phyloP scores from a whole-genome alignment of 2,113 vertebrate species.

The Tragelaphus buxtoni region DNA sequence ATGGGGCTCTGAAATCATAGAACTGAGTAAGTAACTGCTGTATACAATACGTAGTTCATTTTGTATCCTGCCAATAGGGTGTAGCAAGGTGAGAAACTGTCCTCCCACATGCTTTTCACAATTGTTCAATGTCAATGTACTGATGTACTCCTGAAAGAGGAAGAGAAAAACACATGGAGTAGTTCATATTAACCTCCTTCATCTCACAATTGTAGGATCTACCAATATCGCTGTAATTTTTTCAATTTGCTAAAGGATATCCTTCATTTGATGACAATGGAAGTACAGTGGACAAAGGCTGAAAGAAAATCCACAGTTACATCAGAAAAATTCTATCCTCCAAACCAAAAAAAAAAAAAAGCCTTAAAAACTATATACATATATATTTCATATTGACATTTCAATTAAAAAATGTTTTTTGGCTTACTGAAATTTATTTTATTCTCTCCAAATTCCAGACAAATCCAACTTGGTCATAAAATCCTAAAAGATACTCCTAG shows the following conservation, averaged over 20 bases:
- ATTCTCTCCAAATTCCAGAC: background rate
- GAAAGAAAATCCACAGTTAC: background rate
- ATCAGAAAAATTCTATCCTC: background rate
- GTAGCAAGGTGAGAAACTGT: background rate
- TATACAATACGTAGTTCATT: background rate
- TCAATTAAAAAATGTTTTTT: background rate
- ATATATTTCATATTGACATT: background rate
- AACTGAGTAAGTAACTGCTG: background rate
- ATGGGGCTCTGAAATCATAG: background rate
- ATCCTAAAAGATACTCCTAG: constrained; percentile 33
- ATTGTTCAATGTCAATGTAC: background rate
- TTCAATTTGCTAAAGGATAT: constrained; percentile 4
- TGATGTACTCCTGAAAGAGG: background rate
- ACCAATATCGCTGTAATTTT: background rate
- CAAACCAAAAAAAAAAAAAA: constrained; percentile 29
- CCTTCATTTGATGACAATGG: background rate
- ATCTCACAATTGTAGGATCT: background rate
- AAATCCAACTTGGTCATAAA: background rate
- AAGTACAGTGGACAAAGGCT: background rate
- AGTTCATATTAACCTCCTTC: constrained; percentile 17
- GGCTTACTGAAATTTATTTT: constrained; percentile 6
- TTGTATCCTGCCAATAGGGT: background rate
- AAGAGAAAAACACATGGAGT: background rate
- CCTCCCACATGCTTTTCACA: constrained; percentile 23
- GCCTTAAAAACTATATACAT: background rate